These are phyloP conservation scores for Cardiocondyla obscurior DNA, from an alignment of 1,140 invertebrate species.

Conservation along the genomic window DNA sequence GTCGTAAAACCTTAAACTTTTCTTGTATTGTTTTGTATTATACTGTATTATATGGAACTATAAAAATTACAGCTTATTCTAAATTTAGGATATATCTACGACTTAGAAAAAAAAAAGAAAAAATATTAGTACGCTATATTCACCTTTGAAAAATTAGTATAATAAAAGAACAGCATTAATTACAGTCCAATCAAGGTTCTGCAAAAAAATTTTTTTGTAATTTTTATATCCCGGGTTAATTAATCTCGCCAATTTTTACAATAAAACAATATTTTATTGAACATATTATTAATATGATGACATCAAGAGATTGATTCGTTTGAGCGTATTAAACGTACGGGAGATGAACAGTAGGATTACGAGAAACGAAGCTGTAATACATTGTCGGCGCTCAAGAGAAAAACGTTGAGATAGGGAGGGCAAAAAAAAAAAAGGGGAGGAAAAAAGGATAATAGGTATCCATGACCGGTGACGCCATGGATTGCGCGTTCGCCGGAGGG, in stretches of 20 bases:
- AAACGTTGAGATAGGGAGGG: slow-evolving; percentile 7
- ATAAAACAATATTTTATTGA: neutral
- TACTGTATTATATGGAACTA: neutral
- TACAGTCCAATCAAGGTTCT: neutral
- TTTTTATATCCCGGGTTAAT: neutral
- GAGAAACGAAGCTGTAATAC: neutral
- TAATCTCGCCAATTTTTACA: neutral
- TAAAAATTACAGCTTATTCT: neutral
- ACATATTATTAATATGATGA: neutral
- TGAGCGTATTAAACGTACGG: neutral
- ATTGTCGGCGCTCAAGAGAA: neutral
- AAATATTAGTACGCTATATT: no score
- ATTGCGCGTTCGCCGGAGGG: slow-evolving; percentile 66
- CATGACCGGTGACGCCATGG: slow-evolving; percentile 41
- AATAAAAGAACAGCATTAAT: neutral
- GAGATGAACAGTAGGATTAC: neutral
- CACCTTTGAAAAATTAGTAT: neutral
- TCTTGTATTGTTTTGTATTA: neutral
- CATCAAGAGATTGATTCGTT: neutral
- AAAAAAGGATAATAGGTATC: slow-evolving; percentile 69
- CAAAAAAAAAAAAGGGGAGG: slow-evolving; percentile 20
- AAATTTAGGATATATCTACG: neutral
- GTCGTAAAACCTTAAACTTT: neutral
- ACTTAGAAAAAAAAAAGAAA: neutral
- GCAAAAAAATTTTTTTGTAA: neutral